phyloP scores from a whole-genome alignment of 2,888 invertebrate genomes.

The Spialia ferax region DNA sequence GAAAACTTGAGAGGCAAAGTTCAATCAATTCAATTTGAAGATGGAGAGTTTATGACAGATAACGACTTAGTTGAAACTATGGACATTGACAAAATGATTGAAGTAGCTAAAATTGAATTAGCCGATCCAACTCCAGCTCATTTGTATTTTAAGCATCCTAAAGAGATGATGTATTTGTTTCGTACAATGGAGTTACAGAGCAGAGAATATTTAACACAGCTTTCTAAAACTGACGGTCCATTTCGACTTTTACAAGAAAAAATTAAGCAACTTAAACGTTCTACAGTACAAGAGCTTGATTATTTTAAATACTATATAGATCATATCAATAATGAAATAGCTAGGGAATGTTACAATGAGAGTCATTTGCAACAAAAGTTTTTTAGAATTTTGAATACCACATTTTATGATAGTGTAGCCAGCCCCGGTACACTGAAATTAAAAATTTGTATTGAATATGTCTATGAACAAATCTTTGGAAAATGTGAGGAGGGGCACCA shows the following conservation, averaged over 20 bases:
- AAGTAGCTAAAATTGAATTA: slow-evolving; percentile 69
- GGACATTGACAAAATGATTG: slow-evolving; percentile 76
- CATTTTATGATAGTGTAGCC: slow-evolving; percentile 76
- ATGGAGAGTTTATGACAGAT: slow-evolving; percentile 70
- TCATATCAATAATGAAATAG: slow-evolving; percentile 66
- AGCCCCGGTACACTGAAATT: slow-evolving; percentile 73
- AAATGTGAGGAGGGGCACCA: slow-evolving; percentile 81
- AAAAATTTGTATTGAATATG: slow-evolving; percentile 80
- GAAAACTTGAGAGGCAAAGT: slow-evolving; percentile 66
- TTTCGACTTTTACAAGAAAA: slow-evolving; percentile 65
- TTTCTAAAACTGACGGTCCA: slow-evolving; percentile 72
- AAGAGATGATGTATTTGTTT: slow-evolving; percentile 75
- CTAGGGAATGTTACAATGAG: slow-evolving; percentile 72
- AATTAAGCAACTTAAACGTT: slow-evolving; percentile 67
- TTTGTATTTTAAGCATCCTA: slow-evolving; percentile 68
- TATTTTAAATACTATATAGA: slow-evolving; percentile 80
- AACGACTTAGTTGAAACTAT: slow-evolving; percentile 74
- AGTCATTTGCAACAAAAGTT: slow-evolving; percentile 72
- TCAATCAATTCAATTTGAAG: slow-evolving; percentile 74
- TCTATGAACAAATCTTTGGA: slow-evolving; percentile 78
- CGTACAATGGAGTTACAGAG: slow-evolving; percentile 80
- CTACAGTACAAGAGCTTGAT: slow-evolving; percentile 71
- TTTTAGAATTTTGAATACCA: slow-evolving; percentile 72
- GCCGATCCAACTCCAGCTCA: slow-evolving; percentile 62
- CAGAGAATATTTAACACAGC: slow-evolving; percentile 75